Evolutionary conservation across 37 sponge, comb jelly and placozoan genomes (phyloP), one percentile per base, ranked within the genome.

Genomic region (Aplysina aerophoba): DNA sequence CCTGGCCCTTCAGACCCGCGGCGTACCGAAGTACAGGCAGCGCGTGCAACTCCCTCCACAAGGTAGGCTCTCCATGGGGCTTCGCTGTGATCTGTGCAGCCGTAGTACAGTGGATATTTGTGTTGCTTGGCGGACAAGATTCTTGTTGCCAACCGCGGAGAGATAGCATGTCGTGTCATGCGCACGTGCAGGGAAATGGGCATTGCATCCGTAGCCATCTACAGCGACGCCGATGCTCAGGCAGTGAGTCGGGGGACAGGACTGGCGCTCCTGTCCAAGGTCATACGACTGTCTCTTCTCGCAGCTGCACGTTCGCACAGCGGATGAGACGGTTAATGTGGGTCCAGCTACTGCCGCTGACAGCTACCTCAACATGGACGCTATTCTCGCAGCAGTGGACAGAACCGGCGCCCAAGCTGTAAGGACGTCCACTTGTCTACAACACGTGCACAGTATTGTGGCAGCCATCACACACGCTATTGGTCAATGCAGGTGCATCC

Each of bases 351-450:
- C 87, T 12, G 91, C 93, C 37, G 85, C 84, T 44, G 85, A 95
- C 71, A 97, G 99, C 80, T 99, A 99, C 62, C 96, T 99, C 62
- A 89, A 95, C 85, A 95, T 99, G 94, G 91, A 95, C 35, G 92
- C 97, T 16, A 93, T 98, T 40, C 64, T 98, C 16, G 55, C 78
- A 31, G 98, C 98, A 3, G 85, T 96, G 57, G 79, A 89, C 31
- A 39, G 27, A 8, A 94, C 98, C 39, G 97, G 95, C 81, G 94
- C 98, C 14, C 95, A 98, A 65, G 99, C 99, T 21, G 98, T 98
- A 38, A 87, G 88, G 87, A 44, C 50, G n/a, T n/a, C n/a, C n/a
- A n/a, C n/a, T 19, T 68, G 79, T 15, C 15, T n/a, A n/a, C n/a
- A n/a, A n/a, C n/a, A n/a, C n/a, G n/a, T n/a, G 25, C 5, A 11